phyloP scores from a whole-genome alignment of 2,888 invertebrate species.

The Stictocephala bisonia region DNA sequence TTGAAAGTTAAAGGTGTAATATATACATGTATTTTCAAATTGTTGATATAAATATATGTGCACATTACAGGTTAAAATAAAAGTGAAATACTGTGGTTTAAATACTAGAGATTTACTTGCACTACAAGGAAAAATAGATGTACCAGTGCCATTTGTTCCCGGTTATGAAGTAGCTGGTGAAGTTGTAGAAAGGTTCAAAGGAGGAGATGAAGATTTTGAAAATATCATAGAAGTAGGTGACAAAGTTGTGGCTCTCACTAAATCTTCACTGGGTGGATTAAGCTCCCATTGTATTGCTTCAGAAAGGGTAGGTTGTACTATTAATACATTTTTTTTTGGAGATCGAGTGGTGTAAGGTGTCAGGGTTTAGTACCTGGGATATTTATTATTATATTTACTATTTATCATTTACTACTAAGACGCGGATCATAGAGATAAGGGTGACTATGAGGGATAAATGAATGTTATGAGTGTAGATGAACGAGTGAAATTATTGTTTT shows the following conservation, averaged over 20 bases:
- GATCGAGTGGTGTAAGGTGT: no score
- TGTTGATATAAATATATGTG: not conserved
- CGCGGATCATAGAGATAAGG: no score
- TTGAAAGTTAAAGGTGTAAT: no score
- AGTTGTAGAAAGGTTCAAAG: conserved; percentile 65
- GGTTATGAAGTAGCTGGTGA: conserved; percentile 75
- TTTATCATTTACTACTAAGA: no score
- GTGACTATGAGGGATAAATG: no score
- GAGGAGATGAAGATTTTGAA: conserved; percentile 62
- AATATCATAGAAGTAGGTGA: conserved; percentile 67
- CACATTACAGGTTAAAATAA: conserved; percentile 69
- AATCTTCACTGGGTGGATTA: conserved; percentile 70
- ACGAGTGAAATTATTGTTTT: conserved; percentile 7
- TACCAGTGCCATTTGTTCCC: conserved; percentile 70
- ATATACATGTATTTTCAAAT: not conserved
- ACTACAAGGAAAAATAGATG: conserved; percentile 66
- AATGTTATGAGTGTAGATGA: not conserved
- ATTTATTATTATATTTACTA: not conserved
- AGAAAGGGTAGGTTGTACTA: conserved; percentile 61
- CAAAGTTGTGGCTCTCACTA: conserved; percentile 71
- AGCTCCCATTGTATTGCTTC: conserved; percentile 71
- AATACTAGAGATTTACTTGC: conserved; percentile 72
- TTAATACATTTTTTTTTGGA: no score
- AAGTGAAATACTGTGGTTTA: conserved; percentile 73
- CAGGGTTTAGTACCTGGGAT: no score